Evolutionary conservation across 2,113 vertebrate species (phyloP).

Genomic region (Eclectus roratus): DNA sequence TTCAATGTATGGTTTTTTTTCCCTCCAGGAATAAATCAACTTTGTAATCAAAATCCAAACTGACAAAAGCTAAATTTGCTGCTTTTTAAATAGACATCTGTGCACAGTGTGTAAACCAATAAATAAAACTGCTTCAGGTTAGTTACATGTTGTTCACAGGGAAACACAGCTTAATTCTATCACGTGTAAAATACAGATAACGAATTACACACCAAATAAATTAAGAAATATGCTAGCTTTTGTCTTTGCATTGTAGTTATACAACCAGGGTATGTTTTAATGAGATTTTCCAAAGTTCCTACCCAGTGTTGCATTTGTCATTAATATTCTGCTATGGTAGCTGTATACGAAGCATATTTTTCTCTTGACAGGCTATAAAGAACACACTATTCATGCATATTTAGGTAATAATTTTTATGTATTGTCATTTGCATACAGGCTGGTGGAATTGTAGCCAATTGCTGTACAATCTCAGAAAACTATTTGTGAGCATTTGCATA

Average conservation of each 20-base stretch:
- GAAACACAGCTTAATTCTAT: not conserved
- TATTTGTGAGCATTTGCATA: not conserved
- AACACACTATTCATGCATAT: not conserved
- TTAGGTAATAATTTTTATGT: not conserved
- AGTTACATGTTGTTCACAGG: not conserved
- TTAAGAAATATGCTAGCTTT: not conserved
- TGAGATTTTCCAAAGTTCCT: not conserved
- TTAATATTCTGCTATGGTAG: slow-evolving; percentile 15
- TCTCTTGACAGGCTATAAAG: not conserved
- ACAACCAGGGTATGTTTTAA: not conserved
- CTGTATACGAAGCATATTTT: slow-evolving; percentile 19
- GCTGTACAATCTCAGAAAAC: not conserved
- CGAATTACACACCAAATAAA: not conserved
- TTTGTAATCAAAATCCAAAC: slow-evolving; percentile 22
- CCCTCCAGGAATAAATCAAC: not conserved
- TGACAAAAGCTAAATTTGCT: not conserved
- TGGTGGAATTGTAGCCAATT: not conserved
- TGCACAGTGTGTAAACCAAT: not conserved
- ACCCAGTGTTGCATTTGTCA: not conserved
- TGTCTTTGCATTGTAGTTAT: not conserved
- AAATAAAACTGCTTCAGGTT: not conserved
- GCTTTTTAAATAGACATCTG: slow-evolving; percentile 5
- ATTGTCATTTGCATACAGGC: not conserved
- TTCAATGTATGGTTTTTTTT: not conserved
- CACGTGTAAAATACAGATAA: not conserved